Base-by-base conservation (phyloP, 2,888 invertebrate genomes). In the Sipha maydis region DNA sequence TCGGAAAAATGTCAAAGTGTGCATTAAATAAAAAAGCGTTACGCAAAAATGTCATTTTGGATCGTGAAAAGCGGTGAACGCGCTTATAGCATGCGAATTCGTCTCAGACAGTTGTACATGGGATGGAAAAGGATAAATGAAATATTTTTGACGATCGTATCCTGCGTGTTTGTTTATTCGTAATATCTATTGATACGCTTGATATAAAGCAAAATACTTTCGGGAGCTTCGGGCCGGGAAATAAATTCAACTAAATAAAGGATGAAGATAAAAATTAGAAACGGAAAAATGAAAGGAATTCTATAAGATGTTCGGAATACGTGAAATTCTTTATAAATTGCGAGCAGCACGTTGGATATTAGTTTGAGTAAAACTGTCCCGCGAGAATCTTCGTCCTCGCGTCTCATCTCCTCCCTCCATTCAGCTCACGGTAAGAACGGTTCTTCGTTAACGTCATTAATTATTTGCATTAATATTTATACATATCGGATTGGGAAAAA, bases 291-390 rank as follows among this genome's bases (percentile, higher is more conserved):
- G 7, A 5, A 38, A 19, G 38, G 38, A 80, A 61, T 38, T 38
- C 34, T 38, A 38, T n/a, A 17, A 80, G 61, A 38, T n/a, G 38
- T 80, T 38, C 19, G 80, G 34, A 67, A 80, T 67, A 61, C 80
- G 61, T 38, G 34, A 61, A 80, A 80, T 80, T 80, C 38, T 67
- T 67, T 61, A n/a, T 67, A 67, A 80, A 80, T 67, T n/a, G 80
- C 61, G 61, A 69, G 11, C 8, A 69, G 11, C 8, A 69, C 69
- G 61, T 7, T 21, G 31, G 54, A 61, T 79, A 79, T 79, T 34
- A 31, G 54, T 48, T 54, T 31, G 31, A 31, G 31, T 78, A 21
- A 54, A 54, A 78, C 25, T 28, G 79, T 79, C 79, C 34, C 80
- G 17, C 21, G 61, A 61, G 34, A 67, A 19, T 21, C 14, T 19